Conservation (phyloP, 2,797 vertebrate species). For the Typhlichthys subterraneus region DNA sequence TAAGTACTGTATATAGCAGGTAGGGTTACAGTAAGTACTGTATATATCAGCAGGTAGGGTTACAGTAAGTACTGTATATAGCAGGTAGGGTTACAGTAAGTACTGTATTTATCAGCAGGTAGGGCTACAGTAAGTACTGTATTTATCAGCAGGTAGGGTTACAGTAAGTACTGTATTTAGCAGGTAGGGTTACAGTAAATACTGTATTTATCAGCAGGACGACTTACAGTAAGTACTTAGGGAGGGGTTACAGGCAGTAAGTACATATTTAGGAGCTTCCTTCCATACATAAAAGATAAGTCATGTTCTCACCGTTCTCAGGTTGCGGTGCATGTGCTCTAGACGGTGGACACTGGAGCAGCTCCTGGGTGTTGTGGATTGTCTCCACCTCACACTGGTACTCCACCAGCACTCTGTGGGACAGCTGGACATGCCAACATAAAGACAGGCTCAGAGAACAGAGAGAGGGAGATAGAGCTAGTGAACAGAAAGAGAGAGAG, state of each 20-base stretch:
- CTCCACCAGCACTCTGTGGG: conserved; percentile 86
- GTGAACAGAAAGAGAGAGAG: background rate
- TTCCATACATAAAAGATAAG: background rate
- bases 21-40: too few relatives aligned
- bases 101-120: too few relatives aligned
- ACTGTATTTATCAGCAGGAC: too few relatives aligned
- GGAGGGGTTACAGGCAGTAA: too few relatives aligned
- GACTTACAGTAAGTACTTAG: too few relatives aligned
- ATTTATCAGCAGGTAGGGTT: background rate
- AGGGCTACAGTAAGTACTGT: background rate
- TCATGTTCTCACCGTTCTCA: conserved; percentile 63
- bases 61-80: too few relatives aligned
- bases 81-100: too few relatives aligned
- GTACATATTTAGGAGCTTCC: background rate
- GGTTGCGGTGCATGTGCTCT: conserved; percentile 37
- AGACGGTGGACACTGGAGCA: conserved; percentile 59
- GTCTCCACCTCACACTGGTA: conserved; percentile 86
- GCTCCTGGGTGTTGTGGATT: conserved; percentile 82
- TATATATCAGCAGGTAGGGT: too few relatives aligned
- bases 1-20: too few relatives aligned
- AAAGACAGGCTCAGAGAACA: background rate
- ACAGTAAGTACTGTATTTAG: too few relatives aligned
- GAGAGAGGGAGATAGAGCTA: background rate
- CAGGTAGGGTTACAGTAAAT: too few relatives aligned
- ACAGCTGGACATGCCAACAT: conserved; percentile 69